phyloP scores from a whole-genome alignment of 2,888 invertebrate genomes.

The Meiosimyza platycephala region DNA sequence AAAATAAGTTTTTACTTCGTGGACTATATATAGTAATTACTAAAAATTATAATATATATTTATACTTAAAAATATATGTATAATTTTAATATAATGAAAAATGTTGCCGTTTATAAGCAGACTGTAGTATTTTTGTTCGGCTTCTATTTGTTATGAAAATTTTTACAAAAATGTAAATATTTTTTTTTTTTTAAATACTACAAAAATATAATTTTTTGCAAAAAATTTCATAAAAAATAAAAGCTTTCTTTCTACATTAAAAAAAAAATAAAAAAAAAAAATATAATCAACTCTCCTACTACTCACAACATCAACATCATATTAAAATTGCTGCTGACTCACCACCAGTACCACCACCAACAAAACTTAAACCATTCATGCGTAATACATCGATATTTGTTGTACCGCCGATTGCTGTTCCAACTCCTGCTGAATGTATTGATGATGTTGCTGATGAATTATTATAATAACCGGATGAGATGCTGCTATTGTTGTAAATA shows the following conservation, averaged over 20 bases:
- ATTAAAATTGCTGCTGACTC: slow-evolving; percentile 65
- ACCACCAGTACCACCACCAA: slow-evolving; percentile 68
- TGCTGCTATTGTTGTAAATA: slow-evolving; percentile 43
- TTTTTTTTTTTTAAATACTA: neutral
- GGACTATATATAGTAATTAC: neutral
- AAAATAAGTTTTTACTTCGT: neutral
- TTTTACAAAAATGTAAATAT: too few relatives aligned
- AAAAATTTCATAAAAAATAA: slow-evolving; percentile 21
- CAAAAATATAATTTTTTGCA: slow-evolving; percentile 6
- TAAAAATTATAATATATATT: neutral
- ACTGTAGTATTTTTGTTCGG: too few relatives aligned
- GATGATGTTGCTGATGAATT: slow-evolving; percentile 55
- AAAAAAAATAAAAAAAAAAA: slow-evolving; percentile 36
- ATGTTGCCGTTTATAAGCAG: too few relatives aligned
- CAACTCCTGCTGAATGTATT: slow-evolving; percentile 52
- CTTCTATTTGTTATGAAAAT: too few relatives aligned
- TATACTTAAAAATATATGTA: neutral
- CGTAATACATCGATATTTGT: slow-evolving; percentile 53
- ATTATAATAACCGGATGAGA: slow-evolving; percentile 34
- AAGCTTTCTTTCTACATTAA: slow-evolving; percentile 34
- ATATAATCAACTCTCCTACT: slow-evolving; percentile 57
- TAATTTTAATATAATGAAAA: neutral
- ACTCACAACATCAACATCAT: slow-evolving; percentile 56
- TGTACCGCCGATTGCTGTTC: slow-evolving; percentile 34
- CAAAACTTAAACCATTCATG: slow-evolving; percentile 66